Evolutionary conservation across 2,888 invertebrate species (phyloP).

Genomic region (Drosophila falleni): DNA sequence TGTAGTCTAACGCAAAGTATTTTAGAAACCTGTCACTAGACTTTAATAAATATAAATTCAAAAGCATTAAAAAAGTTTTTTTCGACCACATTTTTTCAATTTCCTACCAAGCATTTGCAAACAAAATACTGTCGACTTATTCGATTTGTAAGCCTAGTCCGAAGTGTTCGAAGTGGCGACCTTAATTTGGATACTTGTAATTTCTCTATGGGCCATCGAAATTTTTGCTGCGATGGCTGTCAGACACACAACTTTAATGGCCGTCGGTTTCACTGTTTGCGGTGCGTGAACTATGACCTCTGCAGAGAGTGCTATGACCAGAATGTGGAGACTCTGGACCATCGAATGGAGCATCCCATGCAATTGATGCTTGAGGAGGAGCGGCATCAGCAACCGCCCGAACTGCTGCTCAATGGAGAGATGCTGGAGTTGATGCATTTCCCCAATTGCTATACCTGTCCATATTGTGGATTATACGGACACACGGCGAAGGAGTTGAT

Average conservation of each 20-base stretch:
- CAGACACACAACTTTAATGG: constrained; percentile 58
- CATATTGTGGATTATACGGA: constrained; percentile 60
- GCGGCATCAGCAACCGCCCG: constrained; percentile 11
- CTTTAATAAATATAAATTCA: constrained; percentile 48
- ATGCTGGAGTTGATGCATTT: constrained; percentile 57
- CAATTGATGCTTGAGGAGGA: constrained; percentile 52
- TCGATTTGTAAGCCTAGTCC: constrained; percentile 14
- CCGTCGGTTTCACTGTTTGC: constrained; percentile 69
- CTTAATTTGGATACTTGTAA: neutral
- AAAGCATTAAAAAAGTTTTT: constrained; percentile 27
- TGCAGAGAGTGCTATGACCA: constrained; percentile 63
- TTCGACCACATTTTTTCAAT: constrained; percentile 40
- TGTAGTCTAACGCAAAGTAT: constrained; percentile 1
- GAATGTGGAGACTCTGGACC: constrained; percentile 52
- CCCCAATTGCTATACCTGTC: constrained; percentile 68
- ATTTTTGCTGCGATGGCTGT: constrained; percentile 66
- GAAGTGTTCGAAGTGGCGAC: constrained; percentile 8
- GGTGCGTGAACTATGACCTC: constrained; percentile 67
- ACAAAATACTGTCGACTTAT: constrained; percentile 4
- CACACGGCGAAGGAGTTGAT: constrained; percentile 67
- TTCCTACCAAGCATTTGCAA: constrained; percentile 15
- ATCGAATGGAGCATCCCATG: constrained; percentile 68
- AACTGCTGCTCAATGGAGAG: constrained; percentile 46
- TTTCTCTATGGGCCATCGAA: constrained; percentile 57
- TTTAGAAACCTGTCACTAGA: constrained; percentile 42